Base-by-base conservation (phyloP, 2,888 invertebrate genomes). In the Ennomos quercinarius region DNA sequence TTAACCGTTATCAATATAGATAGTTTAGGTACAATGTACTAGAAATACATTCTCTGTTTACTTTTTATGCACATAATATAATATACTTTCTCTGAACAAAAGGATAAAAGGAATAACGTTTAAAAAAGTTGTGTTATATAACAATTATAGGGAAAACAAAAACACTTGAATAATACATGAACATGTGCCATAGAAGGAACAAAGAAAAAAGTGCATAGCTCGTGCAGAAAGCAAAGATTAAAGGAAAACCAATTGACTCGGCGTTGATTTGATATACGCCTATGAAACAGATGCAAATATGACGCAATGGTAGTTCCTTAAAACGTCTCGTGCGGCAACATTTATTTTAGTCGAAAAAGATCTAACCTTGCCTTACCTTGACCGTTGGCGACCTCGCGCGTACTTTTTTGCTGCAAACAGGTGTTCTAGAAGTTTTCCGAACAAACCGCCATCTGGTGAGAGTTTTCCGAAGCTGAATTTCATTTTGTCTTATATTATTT, bases 291-390 rank as follows among this genome's bases (percentile, higher is more conserved):
- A 34, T 44, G 34, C n/a, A 45, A 45, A 34, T 11, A 42, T 50
- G 40, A 41, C 11, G 12, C 6, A 36, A 42, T 37, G 12, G 27
- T 27, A 27, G 17, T 50, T 41, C 45, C n/a, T 27, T 10, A 45
- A 42, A 39, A 43, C 13, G 12, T 10, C 27, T 27, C 27, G 34
- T 48, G 36, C 36, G 39, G 11, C 13, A 40, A 53, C 6, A 40
- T 36, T 35, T 62, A 60, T 53, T 63, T 57, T 58, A 6, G 49
- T 41, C 27, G 9, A 59, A 64, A 62, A 53, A 34, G 35, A 54
- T 27, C 43, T 72, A 73, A 78, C 81, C 83, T 83, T 81, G 79
- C 17, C 34, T 72, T 56, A 74, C 84, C 85, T 85, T 85, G 85
- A 85, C 84, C 85, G 77, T 66, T 6, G 37, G 8, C 71, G 72